phyloP scores from a whole-genome alignment of 2,888 invertebrate species.

The Pristionchus arcanus region DNA sequence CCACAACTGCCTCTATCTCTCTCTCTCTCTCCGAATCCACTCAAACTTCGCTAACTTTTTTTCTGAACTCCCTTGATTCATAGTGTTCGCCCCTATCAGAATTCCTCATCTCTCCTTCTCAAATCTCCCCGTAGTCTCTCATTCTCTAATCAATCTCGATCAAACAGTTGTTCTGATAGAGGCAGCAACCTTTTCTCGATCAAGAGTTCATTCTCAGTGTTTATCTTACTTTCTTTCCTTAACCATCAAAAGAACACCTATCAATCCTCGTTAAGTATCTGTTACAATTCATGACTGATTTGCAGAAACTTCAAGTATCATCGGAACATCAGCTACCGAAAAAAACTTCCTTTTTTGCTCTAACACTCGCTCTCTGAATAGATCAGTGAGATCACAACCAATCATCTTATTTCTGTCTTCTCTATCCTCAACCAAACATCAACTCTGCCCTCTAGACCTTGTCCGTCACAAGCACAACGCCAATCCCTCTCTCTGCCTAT shows the following conservation, averaged over 20 bases:
- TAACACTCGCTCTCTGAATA: neutral
- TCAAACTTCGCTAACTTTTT: constrained; percentile 9
- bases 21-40: constrained; percentile 29
- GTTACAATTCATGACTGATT: neutral
- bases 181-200: neutral
- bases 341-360: neutral
- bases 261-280: neutral
- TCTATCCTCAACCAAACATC: neutral
- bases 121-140: neutral
- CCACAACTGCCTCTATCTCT: neutral
- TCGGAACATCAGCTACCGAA: neutral
- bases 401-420: neutral
- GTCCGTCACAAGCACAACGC: neutral
- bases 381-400: neutral
- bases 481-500: neutral
- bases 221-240: neutral
- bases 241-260: neutral
- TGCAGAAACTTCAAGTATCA: too few relatives aligned
- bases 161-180: constrained; percentile 26
- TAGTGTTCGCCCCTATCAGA: neutral
- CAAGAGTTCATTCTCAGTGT: neutral
- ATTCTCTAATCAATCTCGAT: neutral
- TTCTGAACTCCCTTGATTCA: constrained; percentile 27
- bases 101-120: neutral
- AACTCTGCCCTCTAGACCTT: neutral